Base-by-base conservation (phyloP, 23 tunicate genomes). In the Styela clava region DNA sequence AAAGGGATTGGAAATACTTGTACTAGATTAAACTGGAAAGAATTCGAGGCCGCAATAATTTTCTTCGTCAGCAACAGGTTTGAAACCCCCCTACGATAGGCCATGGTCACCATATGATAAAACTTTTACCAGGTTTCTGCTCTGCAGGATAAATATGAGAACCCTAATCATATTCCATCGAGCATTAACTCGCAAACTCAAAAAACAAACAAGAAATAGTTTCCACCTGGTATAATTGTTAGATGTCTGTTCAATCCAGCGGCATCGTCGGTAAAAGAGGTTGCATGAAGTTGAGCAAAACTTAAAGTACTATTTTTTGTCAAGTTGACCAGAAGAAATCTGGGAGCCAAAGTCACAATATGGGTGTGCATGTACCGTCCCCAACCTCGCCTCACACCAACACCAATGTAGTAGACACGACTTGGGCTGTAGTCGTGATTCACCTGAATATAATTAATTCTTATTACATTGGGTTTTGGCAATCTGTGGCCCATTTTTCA, bases 351-450 rank as follows among this genome's bases (percentile, higher is more conserved):
- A 1, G 91, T 87, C 27, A 93, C 98, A 31, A 93, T 93, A 62
- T 93, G 98, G 71, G 98, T 93, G 86, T 93, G 98, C 73, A 84
- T 78, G 78, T 87, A 93, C 0, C 93, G 81, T 0, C 98, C 98
- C 98, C 92, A 87, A 65, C 98, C 98, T 70, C 98, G 36, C 18
- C 88, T 79, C 0, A 93, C 98, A 36, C 98, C 86, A 25, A 93
- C 81, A 35, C 98, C 98, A 62, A 88, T 93, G 81, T 79, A 93
- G 68, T 88, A 93, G 68, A 88, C 93, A 2, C 98, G 86, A 34
- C 83, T 88, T 2, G 98, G 98, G 19, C 89, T 74, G 26, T 79
- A 63, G 78, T 92, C 97, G 26, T 74, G 68, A 1, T 86, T 79
- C 0, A 86, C 71, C 97, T 92, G 74, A 76, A 76, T 33, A 52